phyloP scores from a whole-genome alignment of 2,888 invertebrate genomes.

The Clistopyga incitator region DNA sequence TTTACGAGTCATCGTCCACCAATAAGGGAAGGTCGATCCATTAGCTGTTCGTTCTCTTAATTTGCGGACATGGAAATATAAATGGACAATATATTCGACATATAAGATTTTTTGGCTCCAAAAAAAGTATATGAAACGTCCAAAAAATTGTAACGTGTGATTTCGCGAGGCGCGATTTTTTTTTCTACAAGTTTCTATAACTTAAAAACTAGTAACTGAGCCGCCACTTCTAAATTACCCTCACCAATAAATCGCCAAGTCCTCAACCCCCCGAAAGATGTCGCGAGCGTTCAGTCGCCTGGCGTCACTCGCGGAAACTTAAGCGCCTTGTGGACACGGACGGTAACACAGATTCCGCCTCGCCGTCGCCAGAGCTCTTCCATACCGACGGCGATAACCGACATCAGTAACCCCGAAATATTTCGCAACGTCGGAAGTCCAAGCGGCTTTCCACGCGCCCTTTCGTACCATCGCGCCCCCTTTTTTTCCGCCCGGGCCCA shows the following conservation, averaged over 20 bases:
- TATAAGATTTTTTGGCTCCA: no score
- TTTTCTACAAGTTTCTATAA: no score
- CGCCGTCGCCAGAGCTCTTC: background rate
- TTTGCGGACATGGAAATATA: no score
- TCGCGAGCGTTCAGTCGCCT: background rate
- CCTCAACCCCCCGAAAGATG: background rate
- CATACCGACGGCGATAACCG: background rate
- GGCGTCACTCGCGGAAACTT: background rate
- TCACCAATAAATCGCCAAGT: no score
- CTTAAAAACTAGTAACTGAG: no score
- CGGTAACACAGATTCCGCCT: background rate
- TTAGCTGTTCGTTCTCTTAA: background rate
- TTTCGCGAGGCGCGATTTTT: no score
- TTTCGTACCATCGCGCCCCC: background rate
- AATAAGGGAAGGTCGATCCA: slow-evolving; percentile 12
- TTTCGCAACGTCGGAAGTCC: background rate
- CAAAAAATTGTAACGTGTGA: no score
- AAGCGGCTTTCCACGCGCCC: background rate
- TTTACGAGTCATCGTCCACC: slow-evolving; percentile 40
- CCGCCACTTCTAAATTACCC: no score
- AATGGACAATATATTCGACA: no score
- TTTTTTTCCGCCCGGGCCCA: background rate
- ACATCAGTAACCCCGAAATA: background rate
- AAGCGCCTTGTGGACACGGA: background rate
- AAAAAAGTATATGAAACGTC: no score